Evolutionary conservation across 2,888 invertebrate species (phyloP), one percentile per base, ranked within the genome.

Genomic region (Pantelozetes paolii): DNA sequence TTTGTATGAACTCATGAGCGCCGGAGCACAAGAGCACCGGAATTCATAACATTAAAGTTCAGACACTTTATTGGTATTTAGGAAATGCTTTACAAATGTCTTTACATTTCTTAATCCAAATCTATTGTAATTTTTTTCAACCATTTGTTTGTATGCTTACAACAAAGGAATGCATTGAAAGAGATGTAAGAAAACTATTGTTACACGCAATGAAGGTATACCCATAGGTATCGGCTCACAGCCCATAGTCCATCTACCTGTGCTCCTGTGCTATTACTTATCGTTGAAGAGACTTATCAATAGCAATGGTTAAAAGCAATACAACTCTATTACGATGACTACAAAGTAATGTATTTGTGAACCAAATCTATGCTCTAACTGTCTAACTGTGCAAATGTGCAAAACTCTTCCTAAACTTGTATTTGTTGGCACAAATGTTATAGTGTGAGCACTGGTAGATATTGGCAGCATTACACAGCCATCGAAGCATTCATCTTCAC

Each of bases 401-500:
- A n/a, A n/a, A n/a, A n/a, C n/a, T n/a, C n/a, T n/a, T 6, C 45
- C 45, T 45, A 45, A 45, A 45, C 45, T 45, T 45, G 45, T 11
- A 45, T 45, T 45, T 45, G 45, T 45, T 45, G 11, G 45, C 45
- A 45, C 11, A 36, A 36, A 36, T 36, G 36, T 9, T 8, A 8
- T 36, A 9, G 36, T 36, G 9, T 5, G 36, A 9, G 36, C 36
- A 36, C 36, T 36, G 36, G 36, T 36, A 9, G 45, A 2, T 15
- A 45, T 45, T 45, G 45, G 45, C 45, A 45, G 23, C 23, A 54
- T n/a, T 54, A 23, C 13, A 54, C 11, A 54, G 26, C 20, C 45
- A 45, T 18, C 30, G 32, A 30, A 28, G 32, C 59, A 59, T 59
- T 59, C 28, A 59, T 59, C 59, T 59, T 59, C 59, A 59, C 59